Evolutionary conservation across 2,888 invertebrate species (phyloP), one percentile per base, ranked within the genome.

Genomic region (Tachina grossa): DNA sequence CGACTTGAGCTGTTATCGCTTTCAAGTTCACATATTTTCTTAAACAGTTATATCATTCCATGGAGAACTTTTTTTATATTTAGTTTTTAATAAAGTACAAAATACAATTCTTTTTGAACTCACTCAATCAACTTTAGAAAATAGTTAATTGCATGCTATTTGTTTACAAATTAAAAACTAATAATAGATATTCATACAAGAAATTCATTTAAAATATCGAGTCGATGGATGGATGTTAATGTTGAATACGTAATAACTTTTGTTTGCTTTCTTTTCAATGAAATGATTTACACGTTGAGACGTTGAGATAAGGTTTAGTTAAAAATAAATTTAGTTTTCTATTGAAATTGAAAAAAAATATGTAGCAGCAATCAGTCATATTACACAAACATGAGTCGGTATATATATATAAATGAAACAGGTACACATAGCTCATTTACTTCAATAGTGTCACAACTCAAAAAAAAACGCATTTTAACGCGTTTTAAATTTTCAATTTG

Each of bases 131-230:
- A 39, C 19, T 43, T 43, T 72, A 57, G 19, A 74, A 31, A 81
- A 68, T 31, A 31, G 31, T 31, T 6, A 57, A 76, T 76, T 76
- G 71, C 39, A 71, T 76, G 82, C 65, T 82, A 57, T 55, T 82
- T 77, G 65, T 76, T 82, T 66, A 72, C 11, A 43, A 31, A 72
- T 66, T 66, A 49, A 72, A 57, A 8, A 72, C 41, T 65, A 4
- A 39, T 19, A 19, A 57, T 14, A 65, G 19, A 49, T 53, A 45
- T 31, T 6, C 31, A 31, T 14, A 63, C 4, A 61, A 22, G 3
- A 31, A 51, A 59, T 16, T 45, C 51, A 19, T 31, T 16, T 51
- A 59, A 31, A 13, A n/a, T 22, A 43, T n/a, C 6, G 6, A 57
- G 9, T 16, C 10, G n/a, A 57, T 13, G 14, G 57, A 53, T 53